Evolutionary conservation across 2,113 vertebrate species (phyloP).

Genomic region (Mesitornis unicolor): DNA sequence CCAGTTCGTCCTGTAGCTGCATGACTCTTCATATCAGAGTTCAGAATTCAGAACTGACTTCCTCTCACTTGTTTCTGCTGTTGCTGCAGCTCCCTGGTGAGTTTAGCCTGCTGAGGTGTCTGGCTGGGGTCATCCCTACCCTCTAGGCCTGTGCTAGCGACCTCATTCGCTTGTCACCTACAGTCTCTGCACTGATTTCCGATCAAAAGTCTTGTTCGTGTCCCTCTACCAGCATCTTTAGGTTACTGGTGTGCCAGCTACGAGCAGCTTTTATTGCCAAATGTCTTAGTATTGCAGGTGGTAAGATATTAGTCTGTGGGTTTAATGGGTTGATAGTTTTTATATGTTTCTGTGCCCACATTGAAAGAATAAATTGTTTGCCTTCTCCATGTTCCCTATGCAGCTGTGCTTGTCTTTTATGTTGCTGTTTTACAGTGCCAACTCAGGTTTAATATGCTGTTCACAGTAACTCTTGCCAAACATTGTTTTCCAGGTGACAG

Average conservation of each 20-base stretch:
- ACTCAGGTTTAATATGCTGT: not conserved
- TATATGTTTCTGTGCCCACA: not conserved
- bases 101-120: not conserved
- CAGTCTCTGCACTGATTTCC: not conserved
- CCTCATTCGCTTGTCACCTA: not conserved
- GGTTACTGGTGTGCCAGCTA: not conserved
- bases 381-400: not conserved
- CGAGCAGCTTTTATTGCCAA: not conserved
- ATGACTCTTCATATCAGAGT: not conserved
- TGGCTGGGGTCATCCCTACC: not conserved
- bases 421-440: not conserved
- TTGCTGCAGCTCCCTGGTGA: not conserved
- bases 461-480: not conserved
- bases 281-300: not conserved
- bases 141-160: not conserved
- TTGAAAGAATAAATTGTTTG: not conserved
- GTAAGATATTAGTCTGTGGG: not conserved
- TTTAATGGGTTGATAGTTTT: not conserved
- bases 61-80: not conserved
- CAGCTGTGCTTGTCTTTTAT: not conserved
- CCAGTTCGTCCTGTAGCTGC: not conserved
- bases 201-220: not conserved
- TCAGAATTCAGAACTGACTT: not conserved
- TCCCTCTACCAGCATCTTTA: not conserved
- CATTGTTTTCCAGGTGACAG: conserved; percentile 20